Evolutionary conservation across 2,797 vertebrate species (phyloP).

Genomic region (Melanotaenia parkinsoni): DNA sequence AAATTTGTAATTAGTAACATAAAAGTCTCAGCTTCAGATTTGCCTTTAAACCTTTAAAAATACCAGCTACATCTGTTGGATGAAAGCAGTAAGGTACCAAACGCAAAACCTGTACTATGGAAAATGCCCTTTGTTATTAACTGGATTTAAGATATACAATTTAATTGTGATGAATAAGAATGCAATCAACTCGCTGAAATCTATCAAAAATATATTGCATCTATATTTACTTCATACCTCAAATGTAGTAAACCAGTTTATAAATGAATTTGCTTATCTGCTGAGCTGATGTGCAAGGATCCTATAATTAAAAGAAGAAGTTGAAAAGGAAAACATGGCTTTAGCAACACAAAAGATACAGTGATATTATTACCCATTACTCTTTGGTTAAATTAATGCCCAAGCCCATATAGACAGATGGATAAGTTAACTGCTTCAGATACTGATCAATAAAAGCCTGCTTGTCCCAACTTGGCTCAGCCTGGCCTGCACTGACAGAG

Average conservation of each 20-base stretch:
- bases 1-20: neutral
- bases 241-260: neutral
- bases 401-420: constrained; percentile 64
- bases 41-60: neutral
- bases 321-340: neutral
- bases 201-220: neutral
- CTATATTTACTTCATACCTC: neutral
- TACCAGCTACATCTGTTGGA: neutral
- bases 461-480: constrained; percentile 70
- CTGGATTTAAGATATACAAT: neutral
- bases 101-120: neutral
- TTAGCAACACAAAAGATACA: constrained; percentile 8
- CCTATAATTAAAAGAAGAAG: neutral
- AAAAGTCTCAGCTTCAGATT: neutral
- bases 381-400: constrained; percentile 26
- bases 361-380: constrained; percentile 20
- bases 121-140: neutral
- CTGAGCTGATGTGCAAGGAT: neutral
- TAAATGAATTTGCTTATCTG: neutral
- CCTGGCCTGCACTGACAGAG: constrained; percentile 69
- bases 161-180: neutral
- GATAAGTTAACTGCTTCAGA: constrained; percentile 68
- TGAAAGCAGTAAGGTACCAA: neutral
- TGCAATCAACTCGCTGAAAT: neutral
- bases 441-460: constrained; percentile 72